Base-by-base conservation (phyloP, 2,888 invertebrate species). In the Mimas tiliae region DNA sequence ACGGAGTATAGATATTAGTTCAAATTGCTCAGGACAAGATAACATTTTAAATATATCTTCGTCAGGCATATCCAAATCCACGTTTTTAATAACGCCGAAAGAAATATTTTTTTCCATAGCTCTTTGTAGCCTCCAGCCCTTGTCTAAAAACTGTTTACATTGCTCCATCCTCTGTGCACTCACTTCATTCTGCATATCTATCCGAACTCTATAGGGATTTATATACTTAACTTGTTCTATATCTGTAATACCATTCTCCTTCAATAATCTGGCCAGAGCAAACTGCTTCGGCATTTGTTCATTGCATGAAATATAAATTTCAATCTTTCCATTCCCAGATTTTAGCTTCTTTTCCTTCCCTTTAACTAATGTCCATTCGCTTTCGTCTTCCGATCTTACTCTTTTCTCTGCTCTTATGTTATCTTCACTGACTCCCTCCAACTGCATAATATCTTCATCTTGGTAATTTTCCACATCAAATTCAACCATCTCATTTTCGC, bases 61-160 rank as follows among this genome's bases (percentile, higher is more conserved):
- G 0, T 53, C 53, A 7, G 33, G 0, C 33, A 53, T 33, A 12
- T 53, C 53, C n/a, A 53, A 11, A 14, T 53, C 53, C 6, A 53
- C 53, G 14, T 53, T 33, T 53, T n/a, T 33, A n/a, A 53, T 53
- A 6, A 53, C 53, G n/a, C 53, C 53, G 33, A 33, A 53, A 6
- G 53, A 53, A 0, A 53, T 7, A 7, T 53, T 53, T 14, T 33
- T 53, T 33, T 33, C 33, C 53, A 33, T 14, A 7, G 53, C 33
- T n/a, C 53, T 53, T n/a, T 53, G 53, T n/a, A 53, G 12, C 21
- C 53, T 53, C 33, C 53, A 53, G 0, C 53, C 53, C 1, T 14
- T 53, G 12, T 53, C 6, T 6, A 53, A 14, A 11, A 53, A n/a
- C 6, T 34, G 12, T n/a, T 33, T 53, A n/a, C 53, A 53, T 1